Percentiles rank a stretch among this genome's conserved stretches.
These are phyloP conservation scores for Zoanthus sansibaricus DNA, from an alignment of 92 coral and sea anemone species.

Conservation along the genomic window DNA sequence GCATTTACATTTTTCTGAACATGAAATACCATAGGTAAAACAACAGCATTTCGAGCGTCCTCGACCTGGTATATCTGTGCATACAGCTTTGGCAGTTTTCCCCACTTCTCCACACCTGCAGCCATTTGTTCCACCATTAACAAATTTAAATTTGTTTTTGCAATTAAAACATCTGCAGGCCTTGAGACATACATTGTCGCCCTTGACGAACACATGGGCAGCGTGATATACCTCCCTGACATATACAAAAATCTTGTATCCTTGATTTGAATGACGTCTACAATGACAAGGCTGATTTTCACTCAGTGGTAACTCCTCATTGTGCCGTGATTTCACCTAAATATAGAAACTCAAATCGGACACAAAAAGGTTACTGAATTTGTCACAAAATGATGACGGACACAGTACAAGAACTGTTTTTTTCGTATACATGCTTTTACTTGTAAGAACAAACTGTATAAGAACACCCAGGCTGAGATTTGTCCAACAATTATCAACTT, in stretches of 20 bases:
- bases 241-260: slow-evolving; percentile 16
- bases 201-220: slow-evolving; percentile 50
- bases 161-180: slow-evolving; percentile 54
- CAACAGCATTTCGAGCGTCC: slow-evolving; percentile 56
- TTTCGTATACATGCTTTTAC: too few relatives aligned
- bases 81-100: background rate
- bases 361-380: slow-evolving; percentile 2
- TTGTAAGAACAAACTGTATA: too few relatives aligned
- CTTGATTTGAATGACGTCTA: slow-evolving; percentile 26
- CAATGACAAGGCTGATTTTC: slow-evolving; percentile 1
- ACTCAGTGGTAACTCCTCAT: background rate
- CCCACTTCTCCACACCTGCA: slow-evolving; percentile 45
- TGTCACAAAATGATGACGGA: background rate
- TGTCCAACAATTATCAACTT: too few relatives aligned
- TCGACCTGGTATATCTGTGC: slow-evolving; percentile 35
- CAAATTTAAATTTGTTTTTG: slow-evolving; percentile 10
- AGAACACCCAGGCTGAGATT: too few relatives aligned
- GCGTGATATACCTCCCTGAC: slow-evolving; percentile 15
- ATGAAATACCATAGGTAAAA: slow-evolving; percentile 14
- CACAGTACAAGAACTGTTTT: background rate
- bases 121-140: background rate
- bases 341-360: background rate
- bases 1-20: slow-evolving; percentile 28
- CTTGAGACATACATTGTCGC: slow-evolving; percentile 13
- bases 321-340: background rate